Evolutionary conservation across 2,113 vertebrate genomes (phyloP).

Genomic region (Candoia aspera): DNA sequence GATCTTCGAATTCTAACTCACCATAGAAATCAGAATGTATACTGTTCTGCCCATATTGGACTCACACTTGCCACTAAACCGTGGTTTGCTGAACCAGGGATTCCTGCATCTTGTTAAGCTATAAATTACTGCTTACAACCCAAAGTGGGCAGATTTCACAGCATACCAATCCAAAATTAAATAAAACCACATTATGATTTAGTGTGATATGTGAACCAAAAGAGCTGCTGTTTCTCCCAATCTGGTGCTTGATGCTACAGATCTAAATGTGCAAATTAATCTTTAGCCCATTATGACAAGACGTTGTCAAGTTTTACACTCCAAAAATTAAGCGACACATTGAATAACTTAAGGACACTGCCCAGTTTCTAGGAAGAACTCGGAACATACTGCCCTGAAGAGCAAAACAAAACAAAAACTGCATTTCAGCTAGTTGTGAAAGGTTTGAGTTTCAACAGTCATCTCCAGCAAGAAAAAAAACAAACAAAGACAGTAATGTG

Average conservation of each 20-base stretch:
- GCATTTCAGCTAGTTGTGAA: not conserved
- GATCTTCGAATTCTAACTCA: not conserved
- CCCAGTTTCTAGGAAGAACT: not conserved
- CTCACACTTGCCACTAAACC: not conserved
- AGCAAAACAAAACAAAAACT: not conserved
- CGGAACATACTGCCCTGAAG: not conserved
- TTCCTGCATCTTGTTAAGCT: not conserved
- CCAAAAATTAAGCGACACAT: not conserved
- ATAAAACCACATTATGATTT: not conserved
- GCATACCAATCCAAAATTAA: not conserved
- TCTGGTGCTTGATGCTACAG: not conserved
- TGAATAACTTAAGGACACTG: not conserved
- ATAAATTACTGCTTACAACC: not conserved
- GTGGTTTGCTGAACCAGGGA: not conserved
- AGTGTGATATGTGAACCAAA: not conserved
- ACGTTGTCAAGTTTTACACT: not conserved
- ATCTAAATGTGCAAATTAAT: not conserved
- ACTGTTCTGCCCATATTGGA: not conserved
- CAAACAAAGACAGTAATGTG: not conserved
- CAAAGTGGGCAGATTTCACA: not conserved
- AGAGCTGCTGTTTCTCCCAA: not conserved
- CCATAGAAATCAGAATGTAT: not conserved
- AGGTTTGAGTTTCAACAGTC: constrained; percentile 32
- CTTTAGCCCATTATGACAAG: not conserved
- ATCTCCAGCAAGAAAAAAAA: not conserved